Conservation (phyloP, 2,888 invertebrate genomes). For the Drosophila aldrichi region DNA sequence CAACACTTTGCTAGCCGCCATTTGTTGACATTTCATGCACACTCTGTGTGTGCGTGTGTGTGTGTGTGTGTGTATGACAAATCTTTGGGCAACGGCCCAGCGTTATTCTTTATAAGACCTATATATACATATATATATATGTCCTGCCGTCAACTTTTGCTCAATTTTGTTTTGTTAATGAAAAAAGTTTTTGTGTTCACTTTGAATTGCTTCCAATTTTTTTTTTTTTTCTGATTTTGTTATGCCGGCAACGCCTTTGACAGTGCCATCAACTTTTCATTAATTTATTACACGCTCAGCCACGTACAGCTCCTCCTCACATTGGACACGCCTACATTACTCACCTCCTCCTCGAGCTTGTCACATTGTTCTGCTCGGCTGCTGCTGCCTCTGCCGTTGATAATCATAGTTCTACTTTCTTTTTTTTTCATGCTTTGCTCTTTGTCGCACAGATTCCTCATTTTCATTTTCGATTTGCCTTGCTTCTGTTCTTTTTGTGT, state of each 20-base stretch:
- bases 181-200: slow-evolving; percentile 65
- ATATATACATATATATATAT: slow-evolving; percentile 23
- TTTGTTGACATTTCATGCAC: slow-evolving; percentile 28
- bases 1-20: slow-evolving; percentile 58
- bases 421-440: slow-evolving; percentile 4
- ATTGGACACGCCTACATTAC: background rate
- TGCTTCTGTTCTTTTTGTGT: slow-evolving; percentile 12
- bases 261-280: slow-evolving; percentile 71
- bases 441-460: slow-evolving; percentile 47
- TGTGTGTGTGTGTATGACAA: slow-evolving; percentile 19
- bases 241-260: slow-evolving; percentile 61
- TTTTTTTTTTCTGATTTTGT: slow-evolving; percentile 34
- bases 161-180: slow-evolving; percentile 71
- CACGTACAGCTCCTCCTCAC: slow-evolving; percentile 22
- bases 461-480: slow-evolving; percentile 41
- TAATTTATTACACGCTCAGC: slow-evolving; percentile 71
- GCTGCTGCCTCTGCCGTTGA: slow-evolving; percentile 21
- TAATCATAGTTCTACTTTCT: slow-evolving; percentile 56
- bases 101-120: slow-evolving; percentile 20
- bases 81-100: slow-evolving; percentile 25
- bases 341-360: slow-evolving; percentile 15
- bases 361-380: slow-evolving; percentile 27
- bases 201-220: slow-evolving; percentile 28
- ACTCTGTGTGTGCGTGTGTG: slow-evolving; percentile 1
- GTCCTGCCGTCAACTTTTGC: slow-evolving; percentile 55